phyloP scores from a whole-genome alignment of 2,113 vertebrate genomes.

The Pteronura brasiliensis region DNA sequence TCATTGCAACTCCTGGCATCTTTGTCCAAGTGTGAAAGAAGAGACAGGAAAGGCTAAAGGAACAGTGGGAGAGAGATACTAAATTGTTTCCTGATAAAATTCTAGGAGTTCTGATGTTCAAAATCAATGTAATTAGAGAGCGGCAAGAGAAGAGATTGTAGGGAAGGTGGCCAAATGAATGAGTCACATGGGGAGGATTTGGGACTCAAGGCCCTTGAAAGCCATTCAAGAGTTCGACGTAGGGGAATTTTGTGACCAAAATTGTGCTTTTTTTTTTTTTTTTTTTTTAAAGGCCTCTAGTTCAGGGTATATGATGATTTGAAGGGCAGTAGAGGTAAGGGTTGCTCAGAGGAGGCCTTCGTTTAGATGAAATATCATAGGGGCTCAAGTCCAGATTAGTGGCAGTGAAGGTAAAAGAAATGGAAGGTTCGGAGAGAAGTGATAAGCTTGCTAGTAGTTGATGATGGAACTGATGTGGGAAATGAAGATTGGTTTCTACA shows the following conservation, averaged over 20 bases:
- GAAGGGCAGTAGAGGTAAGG: not conserved
- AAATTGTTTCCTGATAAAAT: not conserved
- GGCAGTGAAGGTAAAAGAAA: not conserved
- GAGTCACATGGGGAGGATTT: not conserved
- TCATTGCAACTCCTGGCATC: not conserved
- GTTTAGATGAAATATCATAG: not conserved
- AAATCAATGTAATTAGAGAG: not conserved
- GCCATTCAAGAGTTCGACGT: not conserved
- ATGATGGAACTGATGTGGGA: not conserved
- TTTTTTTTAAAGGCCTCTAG: not conserved
- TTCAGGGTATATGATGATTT: not conserved
- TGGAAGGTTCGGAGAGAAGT: not conserved
- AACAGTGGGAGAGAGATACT: not conserved
- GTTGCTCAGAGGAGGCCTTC: not conserved
- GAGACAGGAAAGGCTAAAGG: not conserved
- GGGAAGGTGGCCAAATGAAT: not conserved
- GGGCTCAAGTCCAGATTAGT: not conserved
- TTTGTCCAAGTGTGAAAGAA: not conserved
- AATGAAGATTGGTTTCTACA: not conserved
- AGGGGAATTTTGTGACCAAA: not conserved
- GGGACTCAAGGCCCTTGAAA: not conserved
- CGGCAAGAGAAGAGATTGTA: not conserved
- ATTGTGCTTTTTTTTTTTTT: not conserved
- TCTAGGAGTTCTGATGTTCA: not conserved
- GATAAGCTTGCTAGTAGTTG: not conserved